Conservation (phyloP, 2,797 vertebrate genomes). For the Danio tinwini region DNA sequence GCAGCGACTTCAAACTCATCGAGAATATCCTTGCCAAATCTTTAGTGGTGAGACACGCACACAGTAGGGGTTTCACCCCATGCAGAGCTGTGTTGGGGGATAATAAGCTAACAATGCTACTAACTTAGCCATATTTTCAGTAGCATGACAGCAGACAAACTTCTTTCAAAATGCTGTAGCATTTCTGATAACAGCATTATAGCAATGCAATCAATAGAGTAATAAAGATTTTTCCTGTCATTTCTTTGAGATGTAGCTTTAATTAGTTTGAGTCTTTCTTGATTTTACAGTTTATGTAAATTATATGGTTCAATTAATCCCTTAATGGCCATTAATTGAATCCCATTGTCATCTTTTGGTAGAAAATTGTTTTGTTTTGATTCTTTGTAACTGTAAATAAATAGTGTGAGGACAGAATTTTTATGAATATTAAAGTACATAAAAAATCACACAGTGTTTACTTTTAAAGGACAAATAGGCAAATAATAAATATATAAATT, state of each 20-base stretch:
- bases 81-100: not conserved
- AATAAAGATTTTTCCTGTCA: not conserved
- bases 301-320: too few species aligned
- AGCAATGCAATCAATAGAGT: not conserved
- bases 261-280: not conserved
- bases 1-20: constrained; percentile 94
- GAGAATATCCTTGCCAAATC: constrained; percentile 96
- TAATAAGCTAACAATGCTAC: not conserved
- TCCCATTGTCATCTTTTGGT: too few species aligned
- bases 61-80: not conserved
- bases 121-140: not conserved
- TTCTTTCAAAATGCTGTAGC: not conserved
- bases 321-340: too few species aligned
- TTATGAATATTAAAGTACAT: too few species aligned
- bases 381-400: too few species aligned
- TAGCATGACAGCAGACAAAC: not conserved
- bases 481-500: too few species aligned
- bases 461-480: too few species aligned
- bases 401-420: too few species aligned
- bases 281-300: not conserved
- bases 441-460: too few species aligned
- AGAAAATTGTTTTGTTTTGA: too few species aligned
- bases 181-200: not conserved
- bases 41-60: constrained; percentile 85
- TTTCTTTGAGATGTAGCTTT: not conserved